Evolutionary conservation across 2,797 vertebrate species (phyloP).

Genomic region (Pempheris klunzingeri): DNA sequence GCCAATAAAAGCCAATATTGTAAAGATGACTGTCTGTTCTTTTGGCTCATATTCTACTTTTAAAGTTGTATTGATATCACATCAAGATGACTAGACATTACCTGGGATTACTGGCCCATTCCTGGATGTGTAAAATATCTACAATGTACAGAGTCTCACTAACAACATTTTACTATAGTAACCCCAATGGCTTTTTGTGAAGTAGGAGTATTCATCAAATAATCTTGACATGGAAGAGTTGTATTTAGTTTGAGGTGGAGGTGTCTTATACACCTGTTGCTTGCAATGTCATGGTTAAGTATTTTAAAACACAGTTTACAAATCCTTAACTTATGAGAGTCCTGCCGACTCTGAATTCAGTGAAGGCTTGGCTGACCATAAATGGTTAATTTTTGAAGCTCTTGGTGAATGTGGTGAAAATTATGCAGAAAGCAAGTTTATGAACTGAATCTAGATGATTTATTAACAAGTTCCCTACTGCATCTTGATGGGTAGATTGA

Average conservation of each 20-base stretch:
- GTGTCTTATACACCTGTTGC: neutral
- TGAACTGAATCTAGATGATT: conserved; percentile 23
- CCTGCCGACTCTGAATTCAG: neutral
- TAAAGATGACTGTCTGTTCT: conserved; percentile 30
- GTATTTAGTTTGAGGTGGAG: neutral
- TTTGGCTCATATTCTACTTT: conserved; percentile 25
- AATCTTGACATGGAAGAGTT: neutral
- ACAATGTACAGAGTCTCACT: conserved; percentile 19
- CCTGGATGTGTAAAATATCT: conserved; percentile 20
- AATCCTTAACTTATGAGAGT: too few relatives aligned
- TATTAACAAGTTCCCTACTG: conserved; percentile 3
- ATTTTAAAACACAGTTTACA: neutral
- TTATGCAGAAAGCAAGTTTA: neutral
- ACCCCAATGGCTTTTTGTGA: neutral
- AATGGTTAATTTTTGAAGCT: conserved; percentile 2
- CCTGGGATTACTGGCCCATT: conserved; percentile 16
- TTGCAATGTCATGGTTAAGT: neutral
- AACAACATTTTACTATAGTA: conserved; percentile 21
- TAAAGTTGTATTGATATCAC: conserved; percentile 11
- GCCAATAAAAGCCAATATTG: conserved; percentile 34
- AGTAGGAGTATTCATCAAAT: neutral
- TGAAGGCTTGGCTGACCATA: neutral
- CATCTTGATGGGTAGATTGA: neutral
- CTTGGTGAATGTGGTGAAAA: neutral
- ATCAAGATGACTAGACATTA: conserved; percentile 33